A percentile compares a stretch with the other conserved stretches of the same genome.
Conservation (phyloP, 1,140 invertebrate species). For the Drosophila nasuta region DNA sequence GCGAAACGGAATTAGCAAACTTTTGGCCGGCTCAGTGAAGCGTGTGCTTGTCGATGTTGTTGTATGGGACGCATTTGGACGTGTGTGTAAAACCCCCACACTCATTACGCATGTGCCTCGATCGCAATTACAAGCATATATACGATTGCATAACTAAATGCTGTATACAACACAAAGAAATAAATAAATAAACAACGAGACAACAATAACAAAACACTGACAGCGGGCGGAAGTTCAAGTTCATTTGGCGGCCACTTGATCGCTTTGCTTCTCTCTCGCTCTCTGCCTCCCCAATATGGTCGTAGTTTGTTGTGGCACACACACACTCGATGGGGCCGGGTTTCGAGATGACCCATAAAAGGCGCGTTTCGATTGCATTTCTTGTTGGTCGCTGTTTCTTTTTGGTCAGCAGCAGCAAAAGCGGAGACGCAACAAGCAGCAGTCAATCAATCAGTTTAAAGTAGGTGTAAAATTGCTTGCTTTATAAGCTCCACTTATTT, state of each 20-base stretch:
- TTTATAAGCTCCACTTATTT: not conserved
- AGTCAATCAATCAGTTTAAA: constrained; percentile 45
- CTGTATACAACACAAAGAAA: not conserved
- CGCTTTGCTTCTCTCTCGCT: constrained; percentile 3
- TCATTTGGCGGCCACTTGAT: constrained; percentile 61
- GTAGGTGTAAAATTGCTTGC: constrained; percentile 39
- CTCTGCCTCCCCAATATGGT: constrained; percentile 53
- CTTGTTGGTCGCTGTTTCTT: constrained; percentile 7
- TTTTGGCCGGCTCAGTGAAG: constrained; percentile 38
- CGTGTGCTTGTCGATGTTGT: constrained; percentile 1
- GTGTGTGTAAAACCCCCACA: constrained; percentile 50
- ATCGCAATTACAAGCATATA: constrained; percentile 55
- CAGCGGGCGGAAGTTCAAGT: constrained; percentile 78
- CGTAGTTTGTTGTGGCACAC: constrained; percentile 18
- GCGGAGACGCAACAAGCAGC: not conserved
- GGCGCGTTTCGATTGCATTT: constrained; percentile 53
- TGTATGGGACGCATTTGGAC: not conserved
- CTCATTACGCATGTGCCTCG: constrained; percentile 45
- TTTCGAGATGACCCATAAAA: constrained; percentile 58
- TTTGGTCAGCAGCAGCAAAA: constrained; percentile 19
- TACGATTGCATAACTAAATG: constrained; percentile 65
- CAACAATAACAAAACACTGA: constrained; percentile 41
- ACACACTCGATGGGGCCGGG: constrained; percentile 21
- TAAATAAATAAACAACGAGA: too few relatives aligned
- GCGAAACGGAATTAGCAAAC: constrained; percentile 54